These are phyloP conservation scores for Drosophila imparisetae DNA, from an alignment of 2,888 invertebrate genomes.

Conservation along the genomic window DNA sequence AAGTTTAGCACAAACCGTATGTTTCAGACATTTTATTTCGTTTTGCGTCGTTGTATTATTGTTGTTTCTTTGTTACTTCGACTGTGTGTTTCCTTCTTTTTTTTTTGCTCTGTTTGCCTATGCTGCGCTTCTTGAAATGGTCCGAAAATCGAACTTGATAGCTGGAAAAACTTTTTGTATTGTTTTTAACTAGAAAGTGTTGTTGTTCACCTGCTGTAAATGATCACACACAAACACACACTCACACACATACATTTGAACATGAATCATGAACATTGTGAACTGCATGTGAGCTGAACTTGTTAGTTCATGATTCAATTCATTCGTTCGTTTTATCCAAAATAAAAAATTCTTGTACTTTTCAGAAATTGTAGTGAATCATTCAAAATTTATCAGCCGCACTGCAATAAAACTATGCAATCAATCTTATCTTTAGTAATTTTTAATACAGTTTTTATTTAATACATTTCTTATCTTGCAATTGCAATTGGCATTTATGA, in stretches of 20 bases:
- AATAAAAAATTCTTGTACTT: not conserved
- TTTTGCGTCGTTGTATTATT: slow-evolving; percentile 53
- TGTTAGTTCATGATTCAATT: slow-evolving; percentile 31
- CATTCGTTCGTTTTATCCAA: not conserved
- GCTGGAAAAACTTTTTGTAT: slow-evolving; percentile 15
- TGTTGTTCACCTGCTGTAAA: slow-evolving; percentile 48
- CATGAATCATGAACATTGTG: slow-evolving; percentile 32
- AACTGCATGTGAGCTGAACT: slow-evolving; percentile 38
- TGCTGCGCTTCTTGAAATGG: slow-evolving; percentile 1
- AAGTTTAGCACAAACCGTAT: slow-evolving; percentile 76
- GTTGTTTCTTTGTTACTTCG: slow-evolving; percentile 25
- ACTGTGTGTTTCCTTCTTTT: not conserved
- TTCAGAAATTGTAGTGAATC: not conserved
- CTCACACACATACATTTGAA: slow-evolving; percentile 7
- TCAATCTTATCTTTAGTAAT: not conserved
- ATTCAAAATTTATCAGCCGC: not conserved
- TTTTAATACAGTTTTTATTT: slow-evolving; percentile 6
- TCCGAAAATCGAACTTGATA: slow-evolving; percentile 13
- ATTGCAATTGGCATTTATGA: slow-evolving; percentile 14
- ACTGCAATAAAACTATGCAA: not conserved
- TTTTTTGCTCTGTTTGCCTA: not conserved
- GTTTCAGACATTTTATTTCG: slow-evolving; percentile 82
- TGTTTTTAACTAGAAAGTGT: slow-evolving; percentile 49
- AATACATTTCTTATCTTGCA: not conserved
- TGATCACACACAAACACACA: slow-evolving; percentile 3